Evolutionary conservation across 30 jellyfish, hydroid and myxozoan genomes (phyloP).

Genomic region (Sanderia malayensis): DNA sequence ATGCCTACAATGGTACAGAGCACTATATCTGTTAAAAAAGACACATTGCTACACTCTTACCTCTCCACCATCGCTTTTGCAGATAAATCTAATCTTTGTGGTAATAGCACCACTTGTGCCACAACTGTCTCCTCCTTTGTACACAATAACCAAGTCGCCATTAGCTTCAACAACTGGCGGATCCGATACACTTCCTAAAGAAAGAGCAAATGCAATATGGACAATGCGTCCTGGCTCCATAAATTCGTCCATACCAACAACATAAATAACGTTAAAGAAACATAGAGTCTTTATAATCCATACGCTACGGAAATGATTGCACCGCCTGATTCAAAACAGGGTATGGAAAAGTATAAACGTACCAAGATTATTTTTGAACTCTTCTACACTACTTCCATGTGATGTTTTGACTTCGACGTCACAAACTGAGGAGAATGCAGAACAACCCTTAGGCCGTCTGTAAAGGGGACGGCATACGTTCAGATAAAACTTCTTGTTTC

Average conservation of each 20-base stretch:
- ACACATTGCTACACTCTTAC: too few species aligned
- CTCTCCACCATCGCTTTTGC: constrained; percentile 55
- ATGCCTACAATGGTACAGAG: too few species aligned
- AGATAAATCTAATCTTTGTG: constrained; percentile 49
- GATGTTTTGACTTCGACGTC: constrained; percentile 23
- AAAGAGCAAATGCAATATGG: too few species aligned
- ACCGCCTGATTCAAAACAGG: too few species aligned
- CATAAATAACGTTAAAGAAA: too few species aligned
- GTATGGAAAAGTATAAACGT: too few species aligned
- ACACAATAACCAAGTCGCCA: constrained; percentile 50
- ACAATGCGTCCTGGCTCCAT: too few species aligned
- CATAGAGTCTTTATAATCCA: too few species aligned
- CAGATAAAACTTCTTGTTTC: constrained; percentile 28
- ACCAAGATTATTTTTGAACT: constrained; percentile 20
- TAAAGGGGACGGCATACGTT: constrained; percentile 69
- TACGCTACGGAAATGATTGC: too few species aligned
- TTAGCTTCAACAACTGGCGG: constrained; percentile 51
- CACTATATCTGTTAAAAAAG: too few species aligned
- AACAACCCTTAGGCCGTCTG: constrained; percentile 53
- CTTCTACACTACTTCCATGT: constrained; percentile 31
- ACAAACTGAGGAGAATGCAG: constrained; percentile 65
- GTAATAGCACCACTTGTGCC: constrained; percentile 23
- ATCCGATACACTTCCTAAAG: constrained; percentile 43
- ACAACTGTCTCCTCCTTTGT: constrained; percentile 59
- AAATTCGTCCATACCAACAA: too few species aligned